Evolutionary conservation across 2,797 vertebrate genomes (phyloP).

Genomic region (Loriculus beryllinus): DNA sequence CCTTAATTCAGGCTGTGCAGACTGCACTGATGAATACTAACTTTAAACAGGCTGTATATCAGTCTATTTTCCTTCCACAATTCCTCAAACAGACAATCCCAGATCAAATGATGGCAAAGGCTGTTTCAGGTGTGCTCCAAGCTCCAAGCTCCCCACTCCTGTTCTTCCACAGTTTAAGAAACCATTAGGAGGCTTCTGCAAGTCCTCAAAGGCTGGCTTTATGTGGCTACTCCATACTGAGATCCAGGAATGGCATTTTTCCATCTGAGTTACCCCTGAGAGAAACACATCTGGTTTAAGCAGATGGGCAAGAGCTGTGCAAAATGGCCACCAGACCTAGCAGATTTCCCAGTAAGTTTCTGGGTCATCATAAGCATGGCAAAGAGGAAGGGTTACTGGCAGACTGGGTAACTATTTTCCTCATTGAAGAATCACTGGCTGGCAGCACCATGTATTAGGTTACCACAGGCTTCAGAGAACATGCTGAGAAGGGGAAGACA

Average conservation of each 20-base stretch:
- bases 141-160: neutral
- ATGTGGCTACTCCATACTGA: neutral
- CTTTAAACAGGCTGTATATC: constrained; percentile 9
- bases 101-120: neutral
- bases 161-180: neutral
- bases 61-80: constrained; percentile 7
- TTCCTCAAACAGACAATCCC: neutral
- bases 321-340: neutral
- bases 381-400: neutral
- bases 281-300: neutral
- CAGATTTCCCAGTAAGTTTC: neutral
- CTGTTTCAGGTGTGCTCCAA: neutral
- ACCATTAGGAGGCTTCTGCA: neutral
- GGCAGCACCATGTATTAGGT: neutral
- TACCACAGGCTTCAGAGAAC: neutral
- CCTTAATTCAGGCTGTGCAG: neutral
- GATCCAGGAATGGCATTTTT: neutral
- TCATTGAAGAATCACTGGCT: neutral
- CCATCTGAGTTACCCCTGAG: neutral
- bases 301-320: neutral
- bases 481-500: neutral
- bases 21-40: neutral
- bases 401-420: neutral
- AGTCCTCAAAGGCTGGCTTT: neutral
- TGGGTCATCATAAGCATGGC: neutral